phyloP scores from a whole-genome alignment of 2,797 vertebrate genomes.

The Emydoidea blandingii region DNA sequence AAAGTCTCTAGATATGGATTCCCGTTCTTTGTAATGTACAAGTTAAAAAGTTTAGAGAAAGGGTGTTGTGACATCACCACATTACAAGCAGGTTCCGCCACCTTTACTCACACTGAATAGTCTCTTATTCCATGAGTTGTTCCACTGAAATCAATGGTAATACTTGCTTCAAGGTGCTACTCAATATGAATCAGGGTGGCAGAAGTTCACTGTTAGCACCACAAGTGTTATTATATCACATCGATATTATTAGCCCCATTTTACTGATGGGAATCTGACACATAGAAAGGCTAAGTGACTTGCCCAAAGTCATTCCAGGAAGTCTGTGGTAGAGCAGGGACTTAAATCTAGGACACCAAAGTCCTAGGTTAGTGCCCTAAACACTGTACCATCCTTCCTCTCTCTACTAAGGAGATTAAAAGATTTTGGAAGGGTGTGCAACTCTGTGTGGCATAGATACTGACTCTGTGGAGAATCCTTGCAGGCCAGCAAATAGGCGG shows the following conservation, averaged over 20 bases:
- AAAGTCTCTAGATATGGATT: neutral
- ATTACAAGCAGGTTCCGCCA: accelerated
- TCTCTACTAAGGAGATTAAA: neutral
- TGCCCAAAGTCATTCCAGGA: neutral
- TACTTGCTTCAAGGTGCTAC: neutral
- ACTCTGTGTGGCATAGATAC: neutral
- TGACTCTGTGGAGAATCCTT: accelerated
- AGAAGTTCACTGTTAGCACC: neutral
- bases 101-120: accelerated
- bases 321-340: neutral
- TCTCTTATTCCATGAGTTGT: accelerated
- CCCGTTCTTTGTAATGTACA: accelerated
- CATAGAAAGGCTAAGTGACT: neutral
- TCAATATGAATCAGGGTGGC: neutral
- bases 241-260: neutral
- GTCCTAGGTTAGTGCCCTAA: accelerated
- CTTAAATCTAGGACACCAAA: neutral
- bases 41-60: neutral
- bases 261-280: neutral
- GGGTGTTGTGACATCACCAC: accelerated
- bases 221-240: neutral
- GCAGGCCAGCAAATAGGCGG: neutral
- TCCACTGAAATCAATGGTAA: neutral
- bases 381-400: accelerated
- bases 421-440: neutral